phyloP scores from a whole-genome alignment of 2,888 invertebrate species.

The Eurois occulta region DNA sequence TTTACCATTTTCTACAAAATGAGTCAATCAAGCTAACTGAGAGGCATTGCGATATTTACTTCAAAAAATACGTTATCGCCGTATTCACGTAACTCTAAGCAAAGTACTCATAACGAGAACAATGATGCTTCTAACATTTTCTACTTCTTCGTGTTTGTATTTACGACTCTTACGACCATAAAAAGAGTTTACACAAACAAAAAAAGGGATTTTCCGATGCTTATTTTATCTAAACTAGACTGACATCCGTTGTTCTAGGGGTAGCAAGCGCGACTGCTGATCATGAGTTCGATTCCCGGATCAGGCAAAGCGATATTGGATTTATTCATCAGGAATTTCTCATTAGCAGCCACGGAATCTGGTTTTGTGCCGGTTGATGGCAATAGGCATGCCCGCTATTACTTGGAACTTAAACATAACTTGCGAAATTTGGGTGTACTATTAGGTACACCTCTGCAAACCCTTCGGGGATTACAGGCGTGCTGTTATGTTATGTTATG shows the following conservation, averaged over 20 bases:
- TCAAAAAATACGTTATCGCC: slow-evolving; percentile 34
- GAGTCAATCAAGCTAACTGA: slow-evolving; percentile 13
- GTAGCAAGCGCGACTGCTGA: no score
- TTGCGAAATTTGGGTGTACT: no score
- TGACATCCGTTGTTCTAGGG: no score
- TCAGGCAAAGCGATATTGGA: no score
- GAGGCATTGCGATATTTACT: slow-evolving; percentile 14
- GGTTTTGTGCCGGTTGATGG: no score
- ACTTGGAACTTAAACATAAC: no score
- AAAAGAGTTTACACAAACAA: not conserved
- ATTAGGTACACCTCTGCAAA: no score
- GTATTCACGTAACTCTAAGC: slow-evolving; percentile 26
- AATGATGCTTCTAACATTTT: slow-evolving; percentile 20
- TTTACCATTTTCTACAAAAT: not conserved
- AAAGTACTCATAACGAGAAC: slow-evolving; percentile 28
- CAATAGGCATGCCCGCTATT: no score
- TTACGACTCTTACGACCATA: not conserved
- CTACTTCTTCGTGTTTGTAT: slow-evolving; percentile 7
- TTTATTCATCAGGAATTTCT: no score
- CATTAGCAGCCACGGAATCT: no score
- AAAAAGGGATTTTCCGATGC: not conserved
- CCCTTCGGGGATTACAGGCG: not conserved
- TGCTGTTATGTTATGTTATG: not conserved
- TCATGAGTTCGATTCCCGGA: no score
- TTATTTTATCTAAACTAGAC: not conserved